Evolutionary conservation across 2,888 invertebrate species (phyloP).

Genomic region (Trachelus tabidus): DNA sequence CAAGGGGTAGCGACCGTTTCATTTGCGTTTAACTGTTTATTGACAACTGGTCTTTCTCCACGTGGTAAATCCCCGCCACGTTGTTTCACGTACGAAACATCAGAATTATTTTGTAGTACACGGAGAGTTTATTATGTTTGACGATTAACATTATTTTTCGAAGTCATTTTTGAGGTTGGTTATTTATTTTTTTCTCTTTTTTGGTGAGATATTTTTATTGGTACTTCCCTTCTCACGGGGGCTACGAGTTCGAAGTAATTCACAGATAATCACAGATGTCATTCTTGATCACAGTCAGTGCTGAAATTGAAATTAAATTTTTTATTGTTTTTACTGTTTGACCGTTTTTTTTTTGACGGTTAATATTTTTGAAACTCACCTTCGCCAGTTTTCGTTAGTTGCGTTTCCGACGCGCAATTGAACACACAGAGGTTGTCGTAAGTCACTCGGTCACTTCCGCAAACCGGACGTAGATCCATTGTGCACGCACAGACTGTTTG

Average conservation of each 20-base stretch:
- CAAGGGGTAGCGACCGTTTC: background rate
- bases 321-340: background rate
- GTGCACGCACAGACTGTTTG: constrained; percentile 18
- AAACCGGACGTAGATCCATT: constrained; percentile 22
- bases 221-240: background rate
- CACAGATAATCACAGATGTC: background rate
- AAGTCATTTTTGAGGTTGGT: background rate
- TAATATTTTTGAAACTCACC: background rate
- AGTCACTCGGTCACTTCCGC: constrained; percentile 20
- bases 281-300: background rate
- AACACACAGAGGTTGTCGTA: constrained; percentile 24
- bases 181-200: background rate
- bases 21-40: background rate
- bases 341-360: background rate
- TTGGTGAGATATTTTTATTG: background rate
- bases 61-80: background rate
- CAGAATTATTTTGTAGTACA: background rate
- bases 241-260: background rate
- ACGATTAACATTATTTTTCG: background rate
- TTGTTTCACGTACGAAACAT: background rate
- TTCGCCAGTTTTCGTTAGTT: background rate
- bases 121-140: background rate
- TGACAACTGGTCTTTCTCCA: background rate
- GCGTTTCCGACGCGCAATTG: constrained; percentile 10
- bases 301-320: background rate